Evolutionary conservation across 2,113 vertebrate species (phyloP).

Genomic region (Marmota flaviventris): DNA sequence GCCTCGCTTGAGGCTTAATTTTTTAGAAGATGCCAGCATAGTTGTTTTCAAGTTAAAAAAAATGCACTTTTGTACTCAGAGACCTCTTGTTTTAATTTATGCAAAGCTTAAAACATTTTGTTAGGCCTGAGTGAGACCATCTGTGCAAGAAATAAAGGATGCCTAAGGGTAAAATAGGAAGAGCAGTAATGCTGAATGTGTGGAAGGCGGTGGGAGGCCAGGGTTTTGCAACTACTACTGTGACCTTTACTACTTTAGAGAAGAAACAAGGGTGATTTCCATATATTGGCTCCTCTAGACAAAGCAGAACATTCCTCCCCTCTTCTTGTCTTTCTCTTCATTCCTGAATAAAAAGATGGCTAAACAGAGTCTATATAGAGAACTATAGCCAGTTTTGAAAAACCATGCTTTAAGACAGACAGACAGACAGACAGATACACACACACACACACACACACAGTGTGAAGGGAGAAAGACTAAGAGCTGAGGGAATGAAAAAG

Average conservation of each 20-base stretch:
- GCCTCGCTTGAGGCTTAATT: conserved; percentile 52
- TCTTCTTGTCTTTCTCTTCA: conserved; percentile 33
- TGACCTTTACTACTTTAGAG: conserved; percentile 87
- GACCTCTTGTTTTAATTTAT: conserved; percentile 90
- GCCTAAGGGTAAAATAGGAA: conserved; percentile 90
- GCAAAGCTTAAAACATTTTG: conserved; percentile 91
- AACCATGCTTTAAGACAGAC: neutral
- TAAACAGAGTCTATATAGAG: neutral
- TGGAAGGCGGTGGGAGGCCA: conserved; percentile 84
- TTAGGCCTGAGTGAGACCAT: conserved; percentile 91
- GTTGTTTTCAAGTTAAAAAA: conserved; percentile 73
- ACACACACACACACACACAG: too few species aligned
- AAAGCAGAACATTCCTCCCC: conserved; percentile 65
- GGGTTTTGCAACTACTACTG: conserved; percentile 84
- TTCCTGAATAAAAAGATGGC: conserved; percentile 54
- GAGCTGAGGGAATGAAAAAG: neutral
- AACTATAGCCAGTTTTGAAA: neutral
- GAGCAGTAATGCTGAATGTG: conserved; percentile 85
- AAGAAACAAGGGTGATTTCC: conserved; percentile 86
- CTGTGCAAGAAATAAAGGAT: conserved; percentile 89
- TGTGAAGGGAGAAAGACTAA: neutral
- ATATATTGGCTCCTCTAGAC: conserved; percentile 80
- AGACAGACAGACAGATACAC: too few species aligned
- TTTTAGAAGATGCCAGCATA: conserved; percentile 62
- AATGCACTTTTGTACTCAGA: conserved; percentile 85